Evolutionary conservation across 2,113 vertebrate species (phyloP).

Genomic region (Serinus canaria): DNA sequence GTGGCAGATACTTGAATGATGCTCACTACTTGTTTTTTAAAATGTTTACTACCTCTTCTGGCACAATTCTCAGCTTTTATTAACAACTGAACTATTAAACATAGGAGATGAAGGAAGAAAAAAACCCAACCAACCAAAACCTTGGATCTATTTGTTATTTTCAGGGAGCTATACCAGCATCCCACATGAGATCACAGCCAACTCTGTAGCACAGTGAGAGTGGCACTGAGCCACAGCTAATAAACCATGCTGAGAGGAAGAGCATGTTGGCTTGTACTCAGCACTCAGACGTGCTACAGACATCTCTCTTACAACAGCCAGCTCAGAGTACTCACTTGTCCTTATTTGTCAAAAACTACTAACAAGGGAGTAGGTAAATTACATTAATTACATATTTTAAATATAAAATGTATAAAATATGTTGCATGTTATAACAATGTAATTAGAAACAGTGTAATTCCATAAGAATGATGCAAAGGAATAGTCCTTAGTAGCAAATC

Average conservation of each 20-base stretch:
- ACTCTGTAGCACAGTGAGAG: neutral
- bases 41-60: neutral
- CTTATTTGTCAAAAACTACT: neutral
- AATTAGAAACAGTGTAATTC: neutral
- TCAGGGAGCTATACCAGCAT: neutral
- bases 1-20: neutral
- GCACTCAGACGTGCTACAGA: neutral
- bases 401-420: neutral
- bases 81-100: neutral
- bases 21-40: neutral
- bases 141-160: neutral
- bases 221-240: neutral
- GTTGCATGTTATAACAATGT: neutral
- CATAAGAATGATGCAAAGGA: neutral
- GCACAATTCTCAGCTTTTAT: slow-evolving; percentile 9
- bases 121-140: neutral
- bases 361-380: neutral
- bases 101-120: neutral
- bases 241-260: neutral
- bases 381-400: neutral
- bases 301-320: neutral
- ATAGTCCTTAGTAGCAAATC: neutral
- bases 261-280: neutral
- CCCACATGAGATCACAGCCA: neutral
- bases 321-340: neutral